A percentile compares a stretch with the other conserved stretches of the same genome.
Evolutionary conservation across 2,888 invertebrate genomes (phyloP).

Genomic region (Syrista parreyssii): DNA sequence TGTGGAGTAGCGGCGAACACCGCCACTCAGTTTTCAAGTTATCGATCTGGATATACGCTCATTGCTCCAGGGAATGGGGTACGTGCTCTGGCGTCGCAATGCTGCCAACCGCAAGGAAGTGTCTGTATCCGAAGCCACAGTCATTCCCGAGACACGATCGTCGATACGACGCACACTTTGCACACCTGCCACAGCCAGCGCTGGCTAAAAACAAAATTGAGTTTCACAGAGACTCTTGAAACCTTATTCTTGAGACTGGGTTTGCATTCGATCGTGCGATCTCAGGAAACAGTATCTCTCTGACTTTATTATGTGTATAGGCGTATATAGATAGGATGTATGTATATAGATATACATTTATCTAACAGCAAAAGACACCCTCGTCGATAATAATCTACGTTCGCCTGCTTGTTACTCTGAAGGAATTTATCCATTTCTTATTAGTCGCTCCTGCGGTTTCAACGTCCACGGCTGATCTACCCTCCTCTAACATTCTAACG

Average conservation of each 20-base stretch:
- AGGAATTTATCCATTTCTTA: conserved; percentile 19
- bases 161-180: conserved; percentile 8
- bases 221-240: conserved; percentile 37
- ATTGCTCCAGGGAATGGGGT: conserved; percentile 43
- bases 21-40: conserved; percentile 40
- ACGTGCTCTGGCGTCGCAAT: conserved; percentile 52
- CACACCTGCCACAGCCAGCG: neutral
- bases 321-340: neutral
- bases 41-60: conserved; percentile 49
- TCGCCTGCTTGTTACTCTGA: conserved; percentile 28
- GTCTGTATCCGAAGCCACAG: conserved; percentile 19
- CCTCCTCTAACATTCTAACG: conserved; percentile 17
- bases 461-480: conserved; percentile 7
- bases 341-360: neutral
- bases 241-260: conserved; percentile 30
- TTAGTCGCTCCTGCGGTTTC: conserved; percentile 6
- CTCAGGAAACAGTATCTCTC: conserved; percentile 10
- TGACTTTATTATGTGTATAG: conserved; percentile 12
- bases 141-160: conserved; percentile 16
- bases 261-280: conserved; percentile 39
- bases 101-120: conserved; percentile 35
- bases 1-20: neutral
- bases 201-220: conserved; percentile 36
- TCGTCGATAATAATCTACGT: conserved; percentile 26
- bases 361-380: neutral